These are phyloP conservation scores for Podarcis siculus DNA, from an alignment of 2,797 vertebrate species.

Conservation along the genomic window DNA sequence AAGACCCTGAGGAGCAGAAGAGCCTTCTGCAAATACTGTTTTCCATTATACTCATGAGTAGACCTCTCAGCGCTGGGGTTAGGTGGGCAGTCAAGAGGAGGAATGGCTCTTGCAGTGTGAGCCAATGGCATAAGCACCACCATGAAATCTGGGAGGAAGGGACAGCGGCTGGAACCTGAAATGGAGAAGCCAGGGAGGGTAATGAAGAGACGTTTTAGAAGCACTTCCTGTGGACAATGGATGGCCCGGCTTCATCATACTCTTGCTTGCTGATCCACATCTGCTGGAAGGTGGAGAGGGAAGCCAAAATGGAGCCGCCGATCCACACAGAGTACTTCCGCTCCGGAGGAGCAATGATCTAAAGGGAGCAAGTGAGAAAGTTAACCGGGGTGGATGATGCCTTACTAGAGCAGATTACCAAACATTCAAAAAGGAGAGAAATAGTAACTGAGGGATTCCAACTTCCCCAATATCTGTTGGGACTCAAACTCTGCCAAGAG, in stretches of 20 bases:
- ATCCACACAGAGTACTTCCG: constrained; percentile 82
- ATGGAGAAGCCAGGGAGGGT: neutral
- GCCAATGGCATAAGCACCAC: neutral
- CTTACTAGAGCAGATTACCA: too few species aligned
- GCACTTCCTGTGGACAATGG: constrained; percentile 83
- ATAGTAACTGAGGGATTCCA: too few species aligned
- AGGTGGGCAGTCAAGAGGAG: too few species aligned
- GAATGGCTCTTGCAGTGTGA: neutral
- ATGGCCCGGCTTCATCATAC: constrained; percentile 82
- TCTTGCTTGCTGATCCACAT: constrained; percentile 87
- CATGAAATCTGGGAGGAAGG: neutral
- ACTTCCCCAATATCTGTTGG: too few species aligned
- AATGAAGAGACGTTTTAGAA: neutral
- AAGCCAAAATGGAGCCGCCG: constrained; percentile 79
- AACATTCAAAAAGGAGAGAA: too few species aligned
- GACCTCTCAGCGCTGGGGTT: too few species aligned
- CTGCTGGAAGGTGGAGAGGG: constrained; percentile 87
- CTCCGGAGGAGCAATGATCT: constrained; percentile 85
- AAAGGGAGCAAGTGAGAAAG: constrained; percentile 12
- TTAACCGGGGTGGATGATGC: too few species aligned
- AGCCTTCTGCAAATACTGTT: neutral
- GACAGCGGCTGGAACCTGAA: neutral
- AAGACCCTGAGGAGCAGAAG: neutral
- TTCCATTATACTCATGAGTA: too few species aligned
- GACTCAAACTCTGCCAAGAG: too few species aligned